Base-by-base conservation (phyloP, 1,140 invertebrate species). In the Anthonomus grandis region DNA sequence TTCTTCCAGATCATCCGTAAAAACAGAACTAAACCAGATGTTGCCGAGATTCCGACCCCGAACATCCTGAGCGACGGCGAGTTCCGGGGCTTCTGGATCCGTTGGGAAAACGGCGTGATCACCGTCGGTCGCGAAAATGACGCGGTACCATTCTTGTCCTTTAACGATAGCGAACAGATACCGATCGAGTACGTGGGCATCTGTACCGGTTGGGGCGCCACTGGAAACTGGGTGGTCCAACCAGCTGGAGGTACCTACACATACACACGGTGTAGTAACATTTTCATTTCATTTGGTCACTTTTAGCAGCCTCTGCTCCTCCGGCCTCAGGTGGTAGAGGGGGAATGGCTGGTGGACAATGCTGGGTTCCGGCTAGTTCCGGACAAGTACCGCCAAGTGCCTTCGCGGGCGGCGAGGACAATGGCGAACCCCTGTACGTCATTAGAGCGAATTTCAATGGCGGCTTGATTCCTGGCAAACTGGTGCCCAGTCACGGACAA, bases 151-250 rank as follows among this genome's bases (percentile, higher is more conserved):
- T 86, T 92, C 67, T 70, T 92, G 34, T 79, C 76, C 8, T 90
- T 83, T 75, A 69, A 78, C 2, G 86, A 91, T 66, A 82, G 83
- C 0, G 82, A 87, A 59, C 79, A 83, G 0, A 83, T 89, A 64
- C 76, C 76, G 0, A 79, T 91, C 19, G 78, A 78, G 53, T 84
- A 86, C 69, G 85, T 89, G 18, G 90, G 89, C 36, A 81, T 92
- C 10, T 87, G 87, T 72, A 93, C 90, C 37, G 89, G 87, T 37
- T 93, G 89, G 89, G 90, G 90, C 17, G 84, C 90, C 0, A 75
- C 71, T 50, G 90, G 90, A n/a, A 80, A 83, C 25, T 93, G 90
- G 90, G 77, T 85, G 19, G 82, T 93, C 65, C 87, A 91, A 62
- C 67, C 69, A 38, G 58, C 55, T 12, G 3, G 19, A n/a, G n/a